A percentile compares a stretch with the other conserved stretches of the same genome.
These are phyloP conservation scores for Psettodes erumei DNA, from an alignment of 2,113 vertebrate genomes.

Conservation along the genomic window DNA sequence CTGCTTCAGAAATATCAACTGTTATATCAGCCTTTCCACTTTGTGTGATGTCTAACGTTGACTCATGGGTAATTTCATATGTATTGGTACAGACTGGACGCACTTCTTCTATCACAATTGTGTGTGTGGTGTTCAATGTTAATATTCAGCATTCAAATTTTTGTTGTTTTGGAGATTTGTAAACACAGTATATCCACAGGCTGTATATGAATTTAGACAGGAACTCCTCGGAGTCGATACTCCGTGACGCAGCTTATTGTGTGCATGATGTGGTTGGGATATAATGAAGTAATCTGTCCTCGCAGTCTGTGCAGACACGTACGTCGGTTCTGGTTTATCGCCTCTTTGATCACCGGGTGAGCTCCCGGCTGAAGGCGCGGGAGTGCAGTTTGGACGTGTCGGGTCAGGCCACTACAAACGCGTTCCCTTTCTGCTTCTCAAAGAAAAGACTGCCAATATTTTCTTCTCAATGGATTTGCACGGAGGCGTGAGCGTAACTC, in stretches of 20 bases:
- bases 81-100: too few species aligned
- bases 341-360: slow-evolving; percentile 30
- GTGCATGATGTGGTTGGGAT: background rate
- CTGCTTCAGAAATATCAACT: too few species aligned
- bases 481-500: background rate
- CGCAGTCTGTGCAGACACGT: background rate
- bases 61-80: too few species aligned
- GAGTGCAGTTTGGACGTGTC: slow-evolving; percentile 30
- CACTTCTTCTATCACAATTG: too few species aligned
- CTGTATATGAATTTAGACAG: background rate
- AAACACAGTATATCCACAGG: too few species aligned
- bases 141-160: too few species aligned
- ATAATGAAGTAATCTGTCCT: background rate
- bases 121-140: too few species aligned
- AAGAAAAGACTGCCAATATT: background rate
- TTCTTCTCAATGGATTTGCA: slow-evolving; percentile 27
- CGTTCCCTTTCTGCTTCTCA: background rate
- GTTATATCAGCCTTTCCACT: too few species aligned
- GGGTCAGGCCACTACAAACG: slow-evolving; percentile 7
- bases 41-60: too few species aligned
- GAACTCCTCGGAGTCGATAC: slow-evolving; percentile 30
- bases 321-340: background rate
- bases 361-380: background rate
- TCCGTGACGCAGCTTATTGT: background rate
- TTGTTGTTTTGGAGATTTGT: too few species aligned